A percentile compares a stretch with the other conserved stretches of the same genome.
Evolutionary conservation across 2,113 vertebrate genomes (phyloP).

Genomic region (Corythaixoides concolor): DNA sequence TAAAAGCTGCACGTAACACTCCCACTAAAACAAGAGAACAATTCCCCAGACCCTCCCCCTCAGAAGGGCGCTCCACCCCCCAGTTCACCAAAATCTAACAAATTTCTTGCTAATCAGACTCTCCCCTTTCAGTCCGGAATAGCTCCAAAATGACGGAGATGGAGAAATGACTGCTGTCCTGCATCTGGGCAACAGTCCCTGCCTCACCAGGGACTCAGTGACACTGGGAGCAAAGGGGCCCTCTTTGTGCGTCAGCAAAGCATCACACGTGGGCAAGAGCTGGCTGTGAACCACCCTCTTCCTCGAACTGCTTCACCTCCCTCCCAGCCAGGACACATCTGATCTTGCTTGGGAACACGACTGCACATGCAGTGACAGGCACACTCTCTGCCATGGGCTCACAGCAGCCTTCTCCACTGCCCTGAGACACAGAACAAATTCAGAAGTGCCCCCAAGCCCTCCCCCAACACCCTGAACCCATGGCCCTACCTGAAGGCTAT

Average conservation of each 20-base stretch:
- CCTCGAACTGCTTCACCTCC: neutral
- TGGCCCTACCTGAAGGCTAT: conserved; percentile 87
- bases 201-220: neutral
- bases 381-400: neutral
- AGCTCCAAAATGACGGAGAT: neutral
- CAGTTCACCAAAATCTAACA: neutral
- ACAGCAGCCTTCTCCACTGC: neutral
- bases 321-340: neutral
- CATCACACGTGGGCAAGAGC: neutral
- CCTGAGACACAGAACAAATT: neutral
- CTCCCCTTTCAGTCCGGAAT: neutral
- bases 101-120: neutral
- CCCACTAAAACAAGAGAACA: neutral
- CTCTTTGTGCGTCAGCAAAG: neutral
- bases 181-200: neutral
- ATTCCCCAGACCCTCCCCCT: neutral
- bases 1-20: neutral
- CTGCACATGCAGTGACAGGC: accelerated
- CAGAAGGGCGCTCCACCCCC: neutral
- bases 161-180: neutral
- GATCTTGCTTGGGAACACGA: neutral
- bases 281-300: neutral
- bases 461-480: neutral
- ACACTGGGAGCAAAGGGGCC: neutral
- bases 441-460: neutral